A percentile compares a stretch with the other conserved stretches of the same genome.
Conservation (phyloP, 2,797 vertebrate genomes). For the Chelonia mydas region DNA sequence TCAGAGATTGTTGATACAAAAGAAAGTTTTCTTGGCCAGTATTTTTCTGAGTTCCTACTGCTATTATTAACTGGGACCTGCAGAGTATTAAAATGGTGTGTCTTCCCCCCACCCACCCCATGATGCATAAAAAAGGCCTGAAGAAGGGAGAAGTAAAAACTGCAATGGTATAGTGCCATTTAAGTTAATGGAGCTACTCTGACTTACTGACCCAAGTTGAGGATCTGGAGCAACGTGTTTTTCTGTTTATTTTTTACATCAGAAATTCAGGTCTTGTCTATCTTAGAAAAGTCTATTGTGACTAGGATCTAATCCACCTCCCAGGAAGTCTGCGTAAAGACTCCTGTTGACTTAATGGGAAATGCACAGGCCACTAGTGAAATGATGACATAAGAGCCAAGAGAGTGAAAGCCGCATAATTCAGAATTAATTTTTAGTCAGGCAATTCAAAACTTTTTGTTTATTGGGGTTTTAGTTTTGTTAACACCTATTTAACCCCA, state of each 20-base stretch:
- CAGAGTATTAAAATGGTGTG: neutral
- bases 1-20: neutral
- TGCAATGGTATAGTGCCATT: neutral
- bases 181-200: neutral
- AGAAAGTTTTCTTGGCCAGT: neutral
- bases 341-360: accelerated
- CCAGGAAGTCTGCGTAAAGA: neutral
- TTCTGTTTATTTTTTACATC: neutral
- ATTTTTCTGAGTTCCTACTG: neutral
- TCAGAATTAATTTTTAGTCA: conserved; percentile 11
- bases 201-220: neutral
- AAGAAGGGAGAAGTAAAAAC: neutral
- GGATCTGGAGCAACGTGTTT: neutral
- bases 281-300: neutral
- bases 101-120: neutral
- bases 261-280: neutral
- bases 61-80: neutral
- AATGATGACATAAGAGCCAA: neutral
- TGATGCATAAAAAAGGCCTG: neutral
- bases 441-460: neutral
- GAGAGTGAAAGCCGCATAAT: neutral
- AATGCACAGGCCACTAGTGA: neutral
- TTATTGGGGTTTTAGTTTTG: neutral
- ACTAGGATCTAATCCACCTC: neutral
- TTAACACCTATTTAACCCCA: conserved; percentile 1